These are phyloP conservation scores for Pemphredon lugubris DNA, from an alignment of 2,888 invertebrate genomes.

Conservation along the genomic window DNA sequence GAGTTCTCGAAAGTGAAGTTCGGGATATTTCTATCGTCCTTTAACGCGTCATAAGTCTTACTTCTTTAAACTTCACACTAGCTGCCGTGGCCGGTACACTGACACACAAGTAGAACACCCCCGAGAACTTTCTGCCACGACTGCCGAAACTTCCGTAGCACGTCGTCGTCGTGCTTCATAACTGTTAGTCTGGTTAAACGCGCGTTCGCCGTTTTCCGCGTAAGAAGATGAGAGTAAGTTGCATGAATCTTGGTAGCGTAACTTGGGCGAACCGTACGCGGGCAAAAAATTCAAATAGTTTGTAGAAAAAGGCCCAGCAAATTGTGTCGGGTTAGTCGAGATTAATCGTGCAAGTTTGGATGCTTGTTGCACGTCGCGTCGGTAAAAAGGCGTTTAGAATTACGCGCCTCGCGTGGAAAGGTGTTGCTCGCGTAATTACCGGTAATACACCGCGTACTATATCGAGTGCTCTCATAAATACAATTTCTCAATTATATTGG, in stretches of 20 bases:
- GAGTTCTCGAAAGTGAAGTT: neutral
- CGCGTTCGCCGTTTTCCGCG: slow-evolving; percentile 23
- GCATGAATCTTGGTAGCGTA: slow-evolving; percentile 13
- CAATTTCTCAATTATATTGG: too few species aligned
- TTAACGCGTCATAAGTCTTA: slow-evolving; percentile 22
- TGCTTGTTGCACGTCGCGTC: neutral
- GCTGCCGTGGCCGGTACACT: slow-evolving; percentile 35
- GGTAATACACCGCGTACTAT: too few species aligned
- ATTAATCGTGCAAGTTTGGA: slow-evolving; percentile 29
- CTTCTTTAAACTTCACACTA: slow-evolving; percentile 40
- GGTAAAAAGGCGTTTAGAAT: neutral
- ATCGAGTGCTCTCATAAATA: too few species aligned
- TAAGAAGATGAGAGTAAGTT: slow-evolving; percentile 46
- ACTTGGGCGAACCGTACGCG: slow-evolving; percentile 20
- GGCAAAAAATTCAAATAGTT: slow-evolving; percentile 18
- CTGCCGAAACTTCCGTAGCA: slow-evolving; percentile 43
- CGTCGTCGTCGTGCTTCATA: slow-evolving; percentile 51
- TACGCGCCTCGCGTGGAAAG: too few species aligned
- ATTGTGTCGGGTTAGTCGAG: neutral
- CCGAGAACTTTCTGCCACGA: slow-evolving; percentile 34
- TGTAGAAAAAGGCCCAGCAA: slow-evolving; percentile 9
- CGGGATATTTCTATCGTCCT: slow-evolving; percentile 15
- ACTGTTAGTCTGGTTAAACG: slow-evolving; percentile 54
- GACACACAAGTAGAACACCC: slow-evolving; percentile 37
- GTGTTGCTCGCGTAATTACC: too few species aligned